Conservation (phyloP, 2,113 vertebrate genomes). For the Caranx ignobilis region DNA sequence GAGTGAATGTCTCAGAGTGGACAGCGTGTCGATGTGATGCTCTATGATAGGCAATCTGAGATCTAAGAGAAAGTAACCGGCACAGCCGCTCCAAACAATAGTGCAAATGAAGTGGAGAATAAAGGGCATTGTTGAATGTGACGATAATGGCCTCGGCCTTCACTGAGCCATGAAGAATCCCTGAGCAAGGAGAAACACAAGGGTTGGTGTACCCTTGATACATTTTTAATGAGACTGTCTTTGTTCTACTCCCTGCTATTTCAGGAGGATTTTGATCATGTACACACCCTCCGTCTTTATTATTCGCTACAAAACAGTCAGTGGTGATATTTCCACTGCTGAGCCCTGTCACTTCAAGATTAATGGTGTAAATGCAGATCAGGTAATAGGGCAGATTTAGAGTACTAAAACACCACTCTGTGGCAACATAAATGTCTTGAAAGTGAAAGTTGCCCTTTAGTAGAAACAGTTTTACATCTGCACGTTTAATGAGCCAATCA, state of each 20-base stretch:
- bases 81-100: too few relatives aligned
- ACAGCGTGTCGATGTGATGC: too few relatives aligned
- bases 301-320: conserved; percentile 26
- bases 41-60: too few relatives aligned
- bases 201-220: conserved; percentile 62
- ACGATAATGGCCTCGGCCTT: conserved; percentile 50
- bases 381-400: too few relatives aligned
- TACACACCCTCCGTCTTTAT: conserved; percentile 20
- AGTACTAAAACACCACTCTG: too few relatives aligned
- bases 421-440: too few relatives aligned
- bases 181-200: conserved; percentile 62
- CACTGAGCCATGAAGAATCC: conserved; percentile 50
- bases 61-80: too few relatives aligned
- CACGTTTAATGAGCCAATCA: too few relatives aligned
- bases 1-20: too few relatives aligned
- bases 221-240: conserved; percentile 69
- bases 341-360: not conserved
- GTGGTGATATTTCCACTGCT: not conserved
- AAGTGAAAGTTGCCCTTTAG: too few relatives aligned
- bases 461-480: too few relatives aligned
- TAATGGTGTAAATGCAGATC: too few relatives aligned
- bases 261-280: conserved; percentile 53
- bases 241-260: conserved; percentile 60
- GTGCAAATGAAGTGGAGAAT: conserved; percentile 21
- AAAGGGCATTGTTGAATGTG: conserved; percentile 34